Evolutionary conservation across 2,797 vertebrate species (phyloP).

Genomic region (Mustela erminea): DNA sequence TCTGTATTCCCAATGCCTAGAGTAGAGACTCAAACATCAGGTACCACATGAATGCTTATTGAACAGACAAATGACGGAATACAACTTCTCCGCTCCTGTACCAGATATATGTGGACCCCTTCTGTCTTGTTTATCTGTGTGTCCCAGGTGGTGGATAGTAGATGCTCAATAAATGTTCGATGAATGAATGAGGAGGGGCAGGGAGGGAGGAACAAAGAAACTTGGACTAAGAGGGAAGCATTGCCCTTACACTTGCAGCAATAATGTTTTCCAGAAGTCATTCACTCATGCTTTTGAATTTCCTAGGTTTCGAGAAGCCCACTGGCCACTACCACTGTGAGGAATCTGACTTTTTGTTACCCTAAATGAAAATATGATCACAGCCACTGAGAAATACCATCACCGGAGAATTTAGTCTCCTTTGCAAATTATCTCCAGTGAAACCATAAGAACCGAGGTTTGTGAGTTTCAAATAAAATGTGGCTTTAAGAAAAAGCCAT

Average conservation of each 20-base stretch:
- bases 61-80: constrained; percentile 16
- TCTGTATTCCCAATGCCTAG: not conserved
- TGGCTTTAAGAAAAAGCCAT: constrained; percentile 44
- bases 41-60: not conserved
- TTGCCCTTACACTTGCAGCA: too few relatives aligned
- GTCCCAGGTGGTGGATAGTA: not conserved
- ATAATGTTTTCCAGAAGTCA: not conserved
- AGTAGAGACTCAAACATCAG: constrained; percentile 24
- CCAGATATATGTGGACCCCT: not conserved
- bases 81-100: not conserved
- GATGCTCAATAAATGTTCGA: constrained; percentile 40
- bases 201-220: not conserved
- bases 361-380: not conserved
- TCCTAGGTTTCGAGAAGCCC: not conserved
- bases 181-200: not conserved
- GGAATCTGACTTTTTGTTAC: not conserved
- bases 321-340: not conserved
- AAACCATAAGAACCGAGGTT: constrained; percentile 42
- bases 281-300: not conserved
- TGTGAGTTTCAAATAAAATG: constrained; percentile 19
- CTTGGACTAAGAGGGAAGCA: not conserved
- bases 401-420: constrained; percentile 25
- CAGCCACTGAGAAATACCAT: not conserved
- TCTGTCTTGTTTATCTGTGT: not conserved
- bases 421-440: constrained; percentile 39